Evolutionary conservation across 2,797 vertebrate genomes (phyloP).

Genomic region (Crocodylus rhombifer): DNA sequence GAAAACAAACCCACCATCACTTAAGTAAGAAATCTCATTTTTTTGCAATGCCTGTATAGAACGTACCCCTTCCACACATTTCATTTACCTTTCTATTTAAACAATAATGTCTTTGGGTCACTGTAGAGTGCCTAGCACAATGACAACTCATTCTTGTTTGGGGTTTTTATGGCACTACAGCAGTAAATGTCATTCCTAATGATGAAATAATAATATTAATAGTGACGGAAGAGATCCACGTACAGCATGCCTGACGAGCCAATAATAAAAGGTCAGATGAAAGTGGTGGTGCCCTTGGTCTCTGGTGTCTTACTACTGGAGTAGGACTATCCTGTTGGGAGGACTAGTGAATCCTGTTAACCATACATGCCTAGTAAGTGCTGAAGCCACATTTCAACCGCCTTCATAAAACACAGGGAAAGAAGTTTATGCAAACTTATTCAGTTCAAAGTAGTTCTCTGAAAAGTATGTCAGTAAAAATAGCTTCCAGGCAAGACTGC

Average conservation of each 20-base stretch:
- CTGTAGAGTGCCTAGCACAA: neutral
- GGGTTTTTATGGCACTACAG: neutral
- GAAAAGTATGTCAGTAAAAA: conserved; percentile 70
- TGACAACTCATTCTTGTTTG: neutral
- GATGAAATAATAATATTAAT: neutral
- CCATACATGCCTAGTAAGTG: neutral
- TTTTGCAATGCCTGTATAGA: neutral
- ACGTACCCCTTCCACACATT: neutral
- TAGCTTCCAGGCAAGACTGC: conserved; percentile 31
- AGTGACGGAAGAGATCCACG: neutral
- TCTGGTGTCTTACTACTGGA: neutral
- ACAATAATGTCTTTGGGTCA: accelerated
- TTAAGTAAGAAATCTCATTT: no score
- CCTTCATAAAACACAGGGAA: conserved; percentile 37
- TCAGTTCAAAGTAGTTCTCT: conserved; percentile 18
- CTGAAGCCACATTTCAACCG: neutral
- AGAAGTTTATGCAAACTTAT: neutral
- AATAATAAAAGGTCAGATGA: neutral
- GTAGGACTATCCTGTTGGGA: neutral
- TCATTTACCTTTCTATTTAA: neutral
- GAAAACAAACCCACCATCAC: no score
- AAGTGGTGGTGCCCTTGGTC: neutral
- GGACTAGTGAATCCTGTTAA: neutral
- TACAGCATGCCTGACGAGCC: neutral
- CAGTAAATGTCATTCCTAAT: neutral